Conservation (phyloP, 2,113 vertebrate species). For the Taurulus bubalis region DNA sequence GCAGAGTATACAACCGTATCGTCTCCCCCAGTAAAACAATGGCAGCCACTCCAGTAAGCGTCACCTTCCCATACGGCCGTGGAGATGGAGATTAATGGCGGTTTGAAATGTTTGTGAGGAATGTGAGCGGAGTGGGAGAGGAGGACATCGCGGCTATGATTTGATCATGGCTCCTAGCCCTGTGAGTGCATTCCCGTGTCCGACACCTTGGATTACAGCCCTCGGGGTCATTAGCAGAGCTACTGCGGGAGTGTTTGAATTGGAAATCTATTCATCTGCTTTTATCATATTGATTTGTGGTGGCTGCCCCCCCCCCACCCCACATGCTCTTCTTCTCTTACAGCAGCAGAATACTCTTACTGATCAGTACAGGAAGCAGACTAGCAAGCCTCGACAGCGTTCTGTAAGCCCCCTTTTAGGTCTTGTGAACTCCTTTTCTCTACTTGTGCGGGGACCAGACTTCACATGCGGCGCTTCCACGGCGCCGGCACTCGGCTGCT, state of each 20-base stretch:
- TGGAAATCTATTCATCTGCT: conserved; percentile 74
- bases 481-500: conserved; percentile 8
- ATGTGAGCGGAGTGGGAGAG: conserved; percentile 45
- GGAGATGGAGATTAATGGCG: conserved; percentile 66
- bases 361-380: conserved; percentile 34
- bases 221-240: conserved; percentile 59
- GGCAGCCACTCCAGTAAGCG: conserved; percentile 43
- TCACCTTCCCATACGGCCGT: conserved; percentile 7
- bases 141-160: conserved; percentile 59
- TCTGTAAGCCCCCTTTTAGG: conserved; percentile 23
- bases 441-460: conserved; percentile 27
- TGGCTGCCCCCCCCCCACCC: conserved; percentile 20
- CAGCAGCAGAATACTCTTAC: conserved; percentile 35
- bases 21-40: conserved; percentile 39
- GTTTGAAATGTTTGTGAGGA: conserved; percentile 65
- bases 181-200: conserved; percentile 58
- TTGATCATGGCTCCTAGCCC: conserved; percentile 56
- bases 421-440: conserved; percentile 24
- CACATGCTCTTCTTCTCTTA: conserved; percentile 29
- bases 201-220: conserved; percentile 72
- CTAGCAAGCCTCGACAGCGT: conserved; percentile 4
- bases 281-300: conserved; percentile 68
- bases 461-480: conserved; percentile 24
- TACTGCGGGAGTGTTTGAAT: conserved; percentile 56
- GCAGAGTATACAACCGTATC: background rate